These are phyloP conservation scores for Taxidea taxus DNA, from an alignment of 2,113 vertebrate species.

Conservation along the genomic window DNA sequence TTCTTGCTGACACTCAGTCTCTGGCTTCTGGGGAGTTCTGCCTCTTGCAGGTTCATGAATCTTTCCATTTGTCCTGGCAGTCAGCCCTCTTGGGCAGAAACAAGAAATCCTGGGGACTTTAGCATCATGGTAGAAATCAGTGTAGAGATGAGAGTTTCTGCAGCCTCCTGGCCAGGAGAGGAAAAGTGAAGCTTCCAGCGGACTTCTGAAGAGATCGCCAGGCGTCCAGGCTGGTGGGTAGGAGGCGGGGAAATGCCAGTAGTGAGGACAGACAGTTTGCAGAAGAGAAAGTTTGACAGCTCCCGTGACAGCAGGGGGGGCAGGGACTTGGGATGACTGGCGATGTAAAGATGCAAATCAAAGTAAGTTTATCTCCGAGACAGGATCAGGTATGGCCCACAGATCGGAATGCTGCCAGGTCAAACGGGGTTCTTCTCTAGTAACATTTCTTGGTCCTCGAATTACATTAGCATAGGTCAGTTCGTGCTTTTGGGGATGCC, in stretches of 20 bases:
- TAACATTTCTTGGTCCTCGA: neutral
- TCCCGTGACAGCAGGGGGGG: neutral
- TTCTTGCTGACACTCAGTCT: neutral
- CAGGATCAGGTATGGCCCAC: neutral
- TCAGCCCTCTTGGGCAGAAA: neutral
- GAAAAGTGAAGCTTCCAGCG: neutral
- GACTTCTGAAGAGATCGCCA: neutral
- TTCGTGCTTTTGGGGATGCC: neutral
- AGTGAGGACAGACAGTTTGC: neutral
- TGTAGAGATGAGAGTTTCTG: neutral
- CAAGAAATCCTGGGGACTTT: neutral
- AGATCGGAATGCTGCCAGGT: neutral
- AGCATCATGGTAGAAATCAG: neutral
- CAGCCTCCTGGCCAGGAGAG: neutral
- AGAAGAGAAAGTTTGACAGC: neutral
- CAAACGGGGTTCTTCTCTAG: neutral
- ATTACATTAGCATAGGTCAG: neutral
- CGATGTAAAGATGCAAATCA: neutral
- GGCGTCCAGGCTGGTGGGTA: neutral
- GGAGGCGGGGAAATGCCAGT: neutral
- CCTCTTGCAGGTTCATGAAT: neutral
- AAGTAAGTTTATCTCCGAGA: neutral
- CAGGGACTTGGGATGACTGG: neutral
- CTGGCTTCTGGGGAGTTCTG: neutral
- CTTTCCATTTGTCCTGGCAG: too few relatives aligned